Evolutionary conservation across 1,140 invertebrate species (phyloP).

Genomic region (Chironomus tepperi): DNA sequence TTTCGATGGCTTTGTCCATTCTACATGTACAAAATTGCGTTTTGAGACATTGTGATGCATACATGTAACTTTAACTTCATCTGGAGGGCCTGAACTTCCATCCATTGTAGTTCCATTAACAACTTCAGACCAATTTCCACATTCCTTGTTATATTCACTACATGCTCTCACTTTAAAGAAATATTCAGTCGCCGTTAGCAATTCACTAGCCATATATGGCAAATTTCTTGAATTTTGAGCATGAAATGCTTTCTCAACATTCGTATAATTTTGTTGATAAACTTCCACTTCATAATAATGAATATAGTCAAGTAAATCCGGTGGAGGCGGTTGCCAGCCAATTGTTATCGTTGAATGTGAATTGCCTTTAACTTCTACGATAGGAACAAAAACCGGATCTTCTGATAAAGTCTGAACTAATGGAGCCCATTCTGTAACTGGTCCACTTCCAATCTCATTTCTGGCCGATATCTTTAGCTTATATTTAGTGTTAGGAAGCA

Average conservation of each 20-base stretch:
- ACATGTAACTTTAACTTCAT: slow-evolving; percentile 50
- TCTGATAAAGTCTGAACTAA: slow-evolving; percentile 52
- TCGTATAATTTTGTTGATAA: slow-evolving; percentile 44
- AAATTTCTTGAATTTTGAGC: slow-evolving; percentile 52
- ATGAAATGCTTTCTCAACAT: slow-evolving; percentile 51
- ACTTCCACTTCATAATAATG: slow-evolving; percentile 67
- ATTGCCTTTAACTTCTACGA: slow-evolving; percentile 65
- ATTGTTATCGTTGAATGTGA: slow-evolving; percentile 69
- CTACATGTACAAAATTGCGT: slow-evolving; percentile 51
- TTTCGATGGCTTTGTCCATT: slow-evolving; percentile 58
- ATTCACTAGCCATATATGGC: slow-evolving; percentile 64
- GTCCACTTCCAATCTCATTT: slow-evolving; percentile 46
- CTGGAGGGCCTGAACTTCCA: slow-evolving; percentile 44
- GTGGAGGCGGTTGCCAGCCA: slow-evolving; percentile 58
- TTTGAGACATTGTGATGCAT: slow-evolving; percentile 54
- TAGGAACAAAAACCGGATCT: slow-evolving; percentile 69
- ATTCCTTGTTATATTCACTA: slow-evolving; percentile 62
- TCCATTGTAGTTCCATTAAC: slow-evolving; percentile 73
- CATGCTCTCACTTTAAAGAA: slow-evolving; percentile 66
- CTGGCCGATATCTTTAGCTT: slow-evolving; percentile 46
- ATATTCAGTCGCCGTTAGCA: slow-evolving; percentile 67
- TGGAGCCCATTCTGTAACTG: slow-evolving; percentile 42
- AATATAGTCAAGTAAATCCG: slow-evolving; percentile 56
- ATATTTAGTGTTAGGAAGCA: slow-evolving; percentile 53
- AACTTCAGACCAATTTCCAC: slow-evolving; percentile 62